Base-by-base conservation (phyloP, 2,888 invertebrate genomes). In the Drosophila vallismaia region DNA sequence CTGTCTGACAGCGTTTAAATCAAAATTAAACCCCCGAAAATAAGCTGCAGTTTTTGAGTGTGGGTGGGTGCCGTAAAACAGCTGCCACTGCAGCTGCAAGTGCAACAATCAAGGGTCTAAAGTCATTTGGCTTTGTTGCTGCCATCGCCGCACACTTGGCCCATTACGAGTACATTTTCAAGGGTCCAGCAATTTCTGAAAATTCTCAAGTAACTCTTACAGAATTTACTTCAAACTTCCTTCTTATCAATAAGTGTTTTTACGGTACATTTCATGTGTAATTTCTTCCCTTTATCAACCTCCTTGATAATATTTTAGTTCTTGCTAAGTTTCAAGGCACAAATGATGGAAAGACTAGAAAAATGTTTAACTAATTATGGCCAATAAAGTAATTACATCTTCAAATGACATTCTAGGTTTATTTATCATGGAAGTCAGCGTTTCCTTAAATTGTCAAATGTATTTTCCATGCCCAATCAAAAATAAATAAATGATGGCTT, bases 11-110 rank as follows among this genome's bases (percentile, higher is more conserved):
- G 75, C 86, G 72, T 85, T 84, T 87, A 84, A 87, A 85, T 87
- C 88, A 84, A 84, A 84, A 87, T 85, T 87, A 85, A 85, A 71
- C 74, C 71, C 71, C 74, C 79, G 49, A 82, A 87, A 85, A 75
- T 77, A 81, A 79, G 75, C 79, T 75, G 55, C 40, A n/a, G 26
- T 51, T 42, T 44, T 10, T n/a, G 10, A 8, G 5, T 29, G 9
- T 3, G 26, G 28, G 36, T 24, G 50, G 50, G 29, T 4, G 53
- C 14, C 14, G 54, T 44, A 36, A n/a, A 67, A n/a, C 52, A 57
- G 48, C 64, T 75, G 81, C 68, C 69, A 49, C 54, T 64, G 67
- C 51, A 56, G 46, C 54, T 64, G 67, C 51, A 59, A 48, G 56
- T 51, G 69, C 62, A 77, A 59, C 71, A 83, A 55, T 73, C 77